phyloP scores from a whole-genome alignment of 2,888 invertebrate species.

The Seira musarum region DNA sequence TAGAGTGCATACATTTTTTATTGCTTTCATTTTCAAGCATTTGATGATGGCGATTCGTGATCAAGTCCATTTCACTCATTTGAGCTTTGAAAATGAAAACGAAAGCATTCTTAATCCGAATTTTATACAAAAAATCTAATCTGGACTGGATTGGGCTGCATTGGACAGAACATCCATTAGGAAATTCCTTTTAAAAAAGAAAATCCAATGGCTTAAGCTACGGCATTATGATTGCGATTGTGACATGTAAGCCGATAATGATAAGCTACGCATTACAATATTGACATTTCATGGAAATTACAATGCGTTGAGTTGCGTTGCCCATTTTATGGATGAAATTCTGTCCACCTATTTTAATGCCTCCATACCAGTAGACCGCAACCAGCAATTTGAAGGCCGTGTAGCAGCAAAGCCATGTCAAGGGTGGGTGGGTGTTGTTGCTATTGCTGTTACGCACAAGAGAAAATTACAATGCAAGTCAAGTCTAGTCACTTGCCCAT shows the following conservation, averaged over 20 bases:
- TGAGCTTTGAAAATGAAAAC: background rate
- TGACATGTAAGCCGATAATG: background rate
- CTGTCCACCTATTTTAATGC: background rate
- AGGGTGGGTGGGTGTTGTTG: constrained; percentile 3
- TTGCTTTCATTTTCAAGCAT: constrained; percentile 4
- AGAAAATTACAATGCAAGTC: constrained; percentile 24
- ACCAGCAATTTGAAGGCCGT: background rate
- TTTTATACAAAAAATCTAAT: constrained; percentile 16
- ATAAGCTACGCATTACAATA: background rate
- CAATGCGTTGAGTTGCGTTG: background rate
- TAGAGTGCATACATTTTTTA: constrained; percentile 30
- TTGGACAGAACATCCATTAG: too few species aligned
- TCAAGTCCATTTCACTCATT: background rate
- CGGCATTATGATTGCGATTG: too few species aligned
- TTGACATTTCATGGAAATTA: background rate
- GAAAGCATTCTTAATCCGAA: background rate
- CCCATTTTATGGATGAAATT: background rate
- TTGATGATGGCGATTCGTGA: background rate
- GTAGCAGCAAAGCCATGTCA: constrained; percentile 8
- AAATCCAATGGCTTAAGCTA: background rate
- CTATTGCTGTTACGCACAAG: background rate
- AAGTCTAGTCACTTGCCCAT: background rate
- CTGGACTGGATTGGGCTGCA: too few species aligned
- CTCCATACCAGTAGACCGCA: background rate
- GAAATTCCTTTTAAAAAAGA: background rate